Base-by-base conservation (phyloP, 2,888 invertebrate genomes). In the Dendrolimus pini region DNA sequence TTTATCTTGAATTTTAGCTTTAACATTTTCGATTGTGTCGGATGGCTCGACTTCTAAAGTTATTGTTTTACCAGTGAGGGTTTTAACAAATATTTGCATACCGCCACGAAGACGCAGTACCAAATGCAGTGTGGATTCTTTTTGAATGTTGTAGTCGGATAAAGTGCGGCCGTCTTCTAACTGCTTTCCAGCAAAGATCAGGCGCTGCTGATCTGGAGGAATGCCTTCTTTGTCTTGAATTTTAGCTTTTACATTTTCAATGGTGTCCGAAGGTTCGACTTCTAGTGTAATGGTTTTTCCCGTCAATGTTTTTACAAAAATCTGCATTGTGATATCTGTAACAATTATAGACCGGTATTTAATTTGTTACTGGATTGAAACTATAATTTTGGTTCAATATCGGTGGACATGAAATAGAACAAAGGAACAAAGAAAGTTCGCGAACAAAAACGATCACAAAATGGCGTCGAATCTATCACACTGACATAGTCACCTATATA, bases 251-350 rank as follows among this genome's bases (percentile, higher is more conserved):
- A 97, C 96, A 94, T 96, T 96, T 89, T 97, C 96, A 74, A 97
- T 96, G 9, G 96, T 95, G 77, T 96, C 96, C 2, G 95, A 95
- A 9, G 96, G 94, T 80, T 96, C 96, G 63, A 96, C 96, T 91
- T 96, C 96, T 68, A 96, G 92, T 69, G 96, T 95, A 83, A 96
- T 96, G 80, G 96, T 96, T 90, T 96, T 97, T 69, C 96, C 96
- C 68, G 96, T 96, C 56, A 96, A 91, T 69, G 96, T 96, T 83
- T 97, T 97, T 54, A 96, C 96, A 60, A 83, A 84, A 59, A 82
- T 82, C 75, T 82, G 82, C 82, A 83, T 83, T 69, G 60, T 82
- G 75, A 68, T 69, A 70, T 75, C 83, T 83, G 80, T 60, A 81
- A 83, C 77, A 82, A 81, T 66, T 57, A 61, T 71, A 54, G 66